Base-by-base conservation (phyloP, 2,888 invertebrate species). In the Slavum lentiscoides region DNA sequence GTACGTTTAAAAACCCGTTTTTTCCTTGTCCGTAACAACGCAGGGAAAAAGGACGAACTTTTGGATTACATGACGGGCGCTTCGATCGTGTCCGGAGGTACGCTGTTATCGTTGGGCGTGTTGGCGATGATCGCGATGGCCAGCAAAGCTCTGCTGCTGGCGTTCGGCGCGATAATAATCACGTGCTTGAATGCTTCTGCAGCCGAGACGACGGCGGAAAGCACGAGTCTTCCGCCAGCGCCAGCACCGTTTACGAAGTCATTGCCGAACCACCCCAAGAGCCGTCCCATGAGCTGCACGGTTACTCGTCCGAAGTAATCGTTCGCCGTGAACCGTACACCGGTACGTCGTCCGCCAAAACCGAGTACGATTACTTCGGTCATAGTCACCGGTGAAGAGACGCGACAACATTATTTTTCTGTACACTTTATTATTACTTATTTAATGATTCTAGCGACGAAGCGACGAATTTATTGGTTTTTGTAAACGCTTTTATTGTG, bases 81-180 rank as follows among this genome's bases (percentile, higher is more conserved):
- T 17, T 87, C 88, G 37, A 87, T 89, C 84, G 88, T 89, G 88
- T 89, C 90, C 88, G 90, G 89, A 88, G 93, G 93, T 83, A 93
- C 93, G 0, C 85, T 93, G 1, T 90, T 93, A 86, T 92, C 94
- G 0, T 85, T 94, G 55, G 93, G 91, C 15, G 87, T 93, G 74
- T 93, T 93, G 17, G 93, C 91, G 0, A 87, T 94, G 5, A 94
- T 94, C 0, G 87, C 93, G 72, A 88, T 94, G 59, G 94, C 94
- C 13, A 94, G 94, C 15, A 94, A 94, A 86, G 94, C 94, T 0
- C 86, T 94, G 23, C 92, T 94, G 91, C 92, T 94, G 0, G 93
- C 92, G 2, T 86, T 94, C 81, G 92, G 94, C 90, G 93, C 94
- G 0, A 88, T 94, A 0, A 90, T 94, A 83, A 87, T 94, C 0